These are phyloP conservation scores for Porites australiensis DNA, from an alignment of 64 coral and sea anemone genomes.

Conservation along the genomic window DNA sequence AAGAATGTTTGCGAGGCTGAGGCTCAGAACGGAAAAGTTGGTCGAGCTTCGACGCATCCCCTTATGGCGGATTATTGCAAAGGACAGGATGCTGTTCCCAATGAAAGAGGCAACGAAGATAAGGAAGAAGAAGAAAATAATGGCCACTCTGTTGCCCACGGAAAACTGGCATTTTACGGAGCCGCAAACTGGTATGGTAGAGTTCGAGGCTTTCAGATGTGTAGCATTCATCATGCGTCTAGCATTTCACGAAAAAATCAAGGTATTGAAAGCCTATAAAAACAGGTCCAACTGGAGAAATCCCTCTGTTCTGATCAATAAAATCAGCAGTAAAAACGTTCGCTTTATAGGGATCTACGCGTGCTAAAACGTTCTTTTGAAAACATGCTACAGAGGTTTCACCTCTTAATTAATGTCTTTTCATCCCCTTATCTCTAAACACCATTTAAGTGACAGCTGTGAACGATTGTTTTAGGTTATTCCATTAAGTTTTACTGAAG, in stretches of 20 bases:
- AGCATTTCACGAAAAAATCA: neutral
- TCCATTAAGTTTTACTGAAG: constrained; percentile 24
- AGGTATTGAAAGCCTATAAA: neutral
- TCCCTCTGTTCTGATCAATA: neutral
- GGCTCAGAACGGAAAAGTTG: constrained; percentile 88
- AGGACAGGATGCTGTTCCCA: constrained; percentile 71
- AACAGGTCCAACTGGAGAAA: neutral
- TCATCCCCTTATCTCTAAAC: constrained; percentile 51
- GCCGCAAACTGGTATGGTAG: constrained; percentile 15
- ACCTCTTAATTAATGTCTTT: constrained; percentile 43
- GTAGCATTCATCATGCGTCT: neutral
- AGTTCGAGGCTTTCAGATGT: neutral
- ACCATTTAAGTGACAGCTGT: constrained; percentile 49
- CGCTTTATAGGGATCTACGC: neutral
- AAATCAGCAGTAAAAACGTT: neutral
- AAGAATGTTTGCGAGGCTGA: constrained; percentile 80
- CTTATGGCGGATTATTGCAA: constrained; percentile 59
- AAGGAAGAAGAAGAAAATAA: constrained; percentile 48
- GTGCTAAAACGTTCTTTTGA: neutral
- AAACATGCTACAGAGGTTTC: neutral
- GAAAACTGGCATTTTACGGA: constrained; percentile 76
- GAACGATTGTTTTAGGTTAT: constrained; percentile 13
- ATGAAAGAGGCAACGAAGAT: constrained; percentile 75
- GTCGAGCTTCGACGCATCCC: constrained; percentile 68
- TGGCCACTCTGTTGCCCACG: constrained; percentile 21